A percentile compares a stretch with the other conserved stretches of the same genome.
Conservation (phyloP, 2,797 vertebrate genomes). For the Lepilemur ruficaudatus region DNA sequence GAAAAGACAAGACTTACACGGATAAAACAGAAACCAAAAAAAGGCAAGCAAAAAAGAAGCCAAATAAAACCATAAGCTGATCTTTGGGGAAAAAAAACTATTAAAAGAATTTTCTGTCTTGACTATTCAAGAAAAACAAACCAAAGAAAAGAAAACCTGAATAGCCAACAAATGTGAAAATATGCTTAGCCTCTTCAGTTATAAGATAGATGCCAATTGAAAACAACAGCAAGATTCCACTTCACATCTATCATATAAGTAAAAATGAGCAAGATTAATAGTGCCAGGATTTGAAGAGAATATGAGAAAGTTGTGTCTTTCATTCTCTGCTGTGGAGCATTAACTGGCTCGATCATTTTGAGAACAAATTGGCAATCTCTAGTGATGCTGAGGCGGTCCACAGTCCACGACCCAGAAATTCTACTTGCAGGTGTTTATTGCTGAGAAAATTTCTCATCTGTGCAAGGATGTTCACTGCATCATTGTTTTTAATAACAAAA, state of each 20-base stretch:
- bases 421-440: neutral
- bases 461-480: neutral
- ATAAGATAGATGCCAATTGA: neutral
- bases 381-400: neutral
- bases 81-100: neutral
- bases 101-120: neutral
- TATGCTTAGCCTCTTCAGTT: neutral
- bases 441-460: neutral
- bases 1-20: neutral
- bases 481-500: neutral
- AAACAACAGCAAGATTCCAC: neutral
- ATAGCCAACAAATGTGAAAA: neutral
- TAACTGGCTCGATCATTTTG: neutral
- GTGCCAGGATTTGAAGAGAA: neutral
- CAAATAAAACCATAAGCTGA: neutral
- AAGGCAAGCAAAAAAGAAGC: neutral
- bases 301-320: neutral
- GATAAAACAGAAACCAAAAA: neutral
- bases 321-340: neutral
- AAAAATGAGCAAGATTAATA: neutral
- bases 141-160: slow-evolving; percentile 13
- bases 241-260: neutral
- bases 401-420: neutral
- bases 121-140: neutral
- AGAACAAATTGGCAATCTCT: neutral